Conservation (phyloP, 2,113 vertebrate species). For the Petrocephalus microphthalmus region DNA sequence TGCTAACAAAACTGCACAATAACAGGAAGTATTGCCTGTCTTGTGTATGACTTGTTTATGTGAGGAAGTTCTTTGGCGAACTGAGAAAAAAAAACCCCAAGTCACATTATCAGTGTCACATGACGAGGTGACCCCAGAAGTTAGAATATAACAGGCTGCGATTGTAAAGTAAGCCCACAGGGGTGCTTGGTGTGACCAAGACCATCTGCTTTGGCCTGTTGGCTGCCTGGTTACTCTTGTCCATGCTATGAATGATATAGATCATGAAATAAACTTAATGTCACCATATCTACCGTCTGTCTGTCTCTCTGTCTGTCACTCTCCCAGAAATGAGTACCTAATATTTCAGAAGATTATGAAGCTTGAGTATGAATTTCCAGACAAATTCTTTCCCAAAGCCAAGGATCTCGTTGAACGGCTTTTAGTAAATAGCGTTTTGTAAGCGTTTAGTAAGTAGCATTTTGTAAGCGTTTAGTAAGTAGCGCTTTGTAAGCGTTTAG, state of each 20-base stretch:
- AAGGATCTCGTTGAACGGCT: slow-evolving; percentile 94
- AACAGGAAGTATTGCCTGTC: slow-evolving; percentile 41
- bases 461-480: slow-evolving; percentile 83
- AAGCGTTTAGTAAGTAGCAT: slow-evolving; percentile 74
- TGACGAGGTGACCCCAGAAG: slow-evolving; percentile 12
- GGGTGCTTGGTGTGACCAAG: neutral
- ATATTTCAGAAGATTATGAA: slow-evolving; percentile 99
- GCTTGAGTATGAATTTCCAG: slow-evolving; percentile 96
- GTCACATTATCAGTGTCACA: slow-evolving; percentile 29
- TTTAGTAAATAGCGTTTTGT: slow-evolving; percentile 69
- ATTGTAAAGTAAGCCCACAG: neutral
- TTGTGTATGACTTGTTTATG: slow-evolving; percentile 42
- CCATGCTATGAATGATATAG: neutral
- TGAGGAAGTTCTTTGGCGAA: slow-evolving; percentile 23
- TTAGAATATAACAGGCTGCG: slow-evolving; percentile 29
- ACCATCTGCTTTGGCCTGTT: neutral
- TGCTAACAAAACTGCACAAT: slow-evolving; percentile 35
- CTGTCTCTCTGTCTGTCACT: slow-evolving; percentile 33
- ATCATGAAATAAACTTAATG: neutral
- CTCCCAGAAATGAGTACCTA: slow-evolving; percentile 88
- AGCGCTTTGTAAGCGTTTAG: slow-evolving; percentile 71
- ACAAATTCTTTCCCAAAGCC: slow-evolving; percentile 98
- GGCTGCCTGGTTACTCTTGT: neutral
- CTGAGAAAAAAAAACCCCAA: slow-evolving; percentile 21
- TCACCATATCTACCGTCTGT: neutral